Percentiles rank a stretch among this genome's conserved stretches.
Conservation (phyloP, 2,888 invertebrate genomes). For the Zeuzera pyrina region DNA sequence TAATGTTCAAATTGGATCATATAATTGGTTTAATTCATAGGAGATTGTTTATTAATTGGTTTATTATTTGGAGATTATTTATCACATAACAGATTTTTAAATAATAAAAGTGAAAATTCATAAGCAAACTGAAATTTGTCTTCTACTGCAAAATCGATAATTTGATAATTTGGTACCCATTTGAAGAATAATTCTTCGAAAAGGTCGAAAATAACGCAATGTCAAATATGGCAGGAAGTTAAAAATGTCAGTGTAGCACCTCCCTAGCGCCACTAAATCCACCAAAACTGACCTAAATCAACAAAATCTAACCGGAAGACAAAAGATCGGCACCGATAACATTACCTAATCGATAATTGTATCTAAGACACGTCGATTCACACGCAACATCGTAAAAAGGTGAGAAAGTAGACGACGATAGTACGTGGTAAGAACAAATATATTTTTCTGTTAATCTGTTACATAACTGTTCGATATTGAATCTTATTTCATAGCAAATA, state of each 20-base stretch:
- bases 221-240: conserved; percentile 34
- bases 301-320: conserved; percentile 69
- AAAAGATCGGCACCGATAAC: conserved; percentile 64
- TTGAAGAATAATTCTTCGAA: background rate
- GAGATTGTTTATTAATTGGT: too few species aligned
- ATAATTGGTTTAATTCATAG: too few species aligned
- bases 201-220: background rate
- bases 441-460: background rate
- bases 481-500: conserved; percentile 13
- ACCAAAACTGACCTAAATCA: conserved; percentile 54
- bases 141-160: too few species aligned
- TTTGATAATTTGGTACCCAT: background rate
- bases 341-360: conserved; percentile 72
- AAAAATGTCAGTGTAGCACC: conserved; percentile 21
- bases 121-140: too few species aligned
- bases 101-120: too few species aligned
- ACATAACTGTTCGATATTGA: conserved; percentile 11
- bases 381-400: conserved; percentile 69
- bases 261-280: conserved; percentile 44
- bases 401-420: conserved; percentile 69
- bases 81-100: too few species aligned
- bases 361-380: conserved; percentile 68
- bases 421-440: conserved; percentile 25
- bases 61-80: too few species aligned
- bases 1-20: too few species aligned